Evolutionary conservation across 2,797 vertebrate species (phyloP).

Genomic region (Nothura maculosa): DNA sequence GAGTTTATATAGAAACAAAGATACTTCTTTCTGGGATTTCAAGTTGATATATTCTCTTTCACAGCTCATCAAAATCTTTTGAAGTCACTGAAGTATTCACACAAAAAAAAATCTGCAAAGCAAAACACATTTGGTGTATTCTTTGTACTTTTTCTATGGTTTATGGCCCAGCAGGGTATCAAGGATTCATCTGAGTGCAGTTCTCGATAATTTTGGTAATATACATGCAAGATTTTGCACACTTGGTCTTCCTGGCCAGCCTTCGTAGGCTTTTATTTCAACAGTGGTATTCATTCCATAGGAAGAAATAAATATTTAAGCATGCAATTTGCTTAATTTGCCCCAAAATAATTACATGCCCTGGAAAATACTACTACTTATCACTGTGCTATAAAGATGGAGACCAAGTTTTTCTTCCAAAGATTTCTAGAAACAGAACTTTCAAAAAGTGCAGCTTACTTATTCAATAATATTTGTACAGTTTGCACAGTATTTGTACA

Average conservation of each 20-base stretch:
- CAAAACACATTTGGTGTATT: neutral
- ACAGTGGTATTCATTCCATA: neutral
- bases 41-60: neutral
- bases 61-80: neutral
- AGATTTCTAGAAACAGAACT: conserved; percentile 4
- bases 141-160: neutral
- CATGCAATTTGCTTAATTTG: neutral
- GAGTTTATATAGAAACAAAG: neutral
- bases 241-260: neutral
- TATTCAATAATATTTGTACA: conserved; percentile 7
- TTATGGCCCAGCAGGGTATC: neutral
- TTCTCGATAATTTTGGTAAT: neutral
- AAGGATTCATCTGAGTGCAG: neutral
- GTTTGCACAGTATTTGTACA: too few species aligned
- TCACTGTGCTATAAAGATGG: neutral
- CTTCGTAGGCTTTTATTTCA: neutral
- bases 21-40: neutral
- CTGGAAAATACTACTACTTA: neutral
- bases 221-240: neutral
- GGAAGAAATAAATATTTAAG: neutral
- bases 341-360: neutral
- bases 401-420: neutral
- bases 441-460: neutral
- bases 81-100: neutral
- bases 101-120: neutral